A percentile compares a stretch with the other conserved stretches of the same genome.
Conservation (phyloP, 2,113 vertebrate genomes). For the Tragelaphus buxtoni region DNA sequence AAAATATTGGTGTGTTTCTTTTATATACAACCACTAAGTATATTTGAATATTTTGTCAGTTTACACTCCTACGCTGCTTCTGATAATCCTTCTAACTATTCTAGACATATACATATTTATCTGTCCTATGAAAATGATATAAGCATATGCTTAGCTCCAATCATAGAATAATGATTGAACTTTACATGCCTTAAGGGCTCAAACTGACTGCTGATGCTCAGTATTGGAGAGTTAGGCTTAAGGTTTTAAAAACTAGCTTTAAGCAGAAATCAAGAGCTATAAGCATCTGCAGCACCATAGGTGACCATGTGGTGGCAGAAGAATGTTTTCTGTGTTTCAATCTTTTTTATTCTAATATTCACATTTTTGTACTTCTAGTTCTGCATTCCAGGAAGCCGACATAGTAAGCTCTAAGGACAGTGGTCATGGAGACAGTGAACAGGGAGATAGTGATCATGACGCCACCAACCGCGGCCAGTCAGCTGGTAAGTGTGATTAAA, state of each 20-base stretch:
- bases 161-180: background rate
- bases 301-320: constrained; percentile 86
- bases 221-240: background rate
- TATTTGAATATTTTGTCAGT: background rate
- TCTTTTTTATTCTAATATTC: constrained; percentile 76
- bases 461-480: constrained; percentile 97
- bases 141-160: background rate
- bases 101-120: background rate
- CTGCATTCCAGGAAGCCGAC: constrained; percentile 98
- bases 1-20: background rate
- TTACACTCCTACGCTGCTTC: background rate
- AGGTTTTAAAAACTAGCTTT: constrained; percentile 29
- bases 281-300: constrained; percentile 77
- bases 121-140: background rate
- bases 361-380: constrained; percentile 82
- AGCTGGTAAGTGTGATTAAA: constrained; percentile 88
- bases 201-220: background rate
- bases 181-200: background rate
- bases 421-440: constrained; percentile 98
- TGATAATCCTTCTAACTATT: background rate
- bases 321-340: constrained; percentile 81
- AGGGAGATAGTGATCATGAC: constrained; percentile 98
- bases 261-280: constrained; percentile 14
- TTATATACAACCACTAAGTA: background rate
- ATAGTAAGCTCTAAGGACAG: constrained; percentile 99